Conservation (phyloP, 2,888 invertebrate species). For the Caenorhabditis wallacei region DNA sequence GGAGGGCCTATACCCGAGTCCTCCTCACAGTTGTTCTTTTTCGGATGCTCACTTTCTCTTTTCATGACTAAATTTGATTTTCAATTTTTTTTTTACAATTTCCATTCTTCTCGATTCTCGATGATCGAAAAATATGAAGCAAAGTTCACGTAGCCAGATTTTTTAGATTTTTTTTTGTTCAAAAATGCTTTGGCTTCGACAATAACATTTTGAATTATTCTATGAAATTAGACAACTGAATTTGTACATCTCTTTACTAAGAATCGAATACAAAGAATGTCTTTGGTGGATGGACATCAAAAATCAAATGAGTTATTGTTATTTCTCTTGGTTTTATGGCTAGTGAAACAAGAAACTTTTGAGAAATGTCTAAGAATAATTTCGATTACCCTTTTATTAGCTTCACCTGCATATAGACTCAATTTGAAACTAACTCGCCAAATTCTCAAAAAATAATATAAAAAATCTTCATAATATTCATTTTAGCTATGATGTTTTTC, state of each 20-base stretch:
- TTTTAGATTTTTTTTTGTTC: background rate
- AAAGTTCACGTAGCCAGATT: slow-evolving; percentile 13
- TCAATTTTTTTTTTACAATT: background rate
- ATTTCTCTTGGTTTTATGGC: too few species aligned
- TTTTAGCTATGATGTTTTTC: too few species aligned
- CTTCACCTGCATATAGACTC: too few species aligned
- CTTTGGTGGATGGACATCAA: background rate
- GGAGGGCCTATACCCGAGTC: slow-evolving; percentile 13
- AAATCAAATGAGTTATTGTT: too few species aligned
- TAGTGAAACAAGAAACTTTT: too few species aligned
- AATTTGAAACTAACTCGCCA: too few species aligned
- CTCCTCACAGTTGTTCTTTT: slow-evolving; percentile 56
- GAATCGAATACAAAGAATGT: background rate
- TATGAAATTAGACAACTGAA: too few species aligned
- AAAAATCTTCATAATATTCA: too few species aligned
- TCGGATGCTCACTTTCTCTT: background rate
- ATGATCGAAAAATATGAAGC: slow-evolving; percentile 17
- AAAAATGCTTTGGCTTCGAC: too few species aligned
- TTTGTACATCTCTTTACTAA: background rate
- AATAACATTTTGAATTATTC: background rate
- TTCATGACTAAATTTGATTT: slow-evolving; percentile 21
- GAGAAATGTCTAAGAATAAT: too few species aligned
- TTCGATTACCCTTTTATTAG: too few species aligned
- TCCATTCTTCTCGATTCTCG: background rate
- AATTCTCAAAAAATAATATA: too few species aligned